Evolutionary conservation across 2,113 vertebrate species (phyloP), one percentile per base, ranked within the genome.

Genomic region (Corydoras sp.): DNA sequence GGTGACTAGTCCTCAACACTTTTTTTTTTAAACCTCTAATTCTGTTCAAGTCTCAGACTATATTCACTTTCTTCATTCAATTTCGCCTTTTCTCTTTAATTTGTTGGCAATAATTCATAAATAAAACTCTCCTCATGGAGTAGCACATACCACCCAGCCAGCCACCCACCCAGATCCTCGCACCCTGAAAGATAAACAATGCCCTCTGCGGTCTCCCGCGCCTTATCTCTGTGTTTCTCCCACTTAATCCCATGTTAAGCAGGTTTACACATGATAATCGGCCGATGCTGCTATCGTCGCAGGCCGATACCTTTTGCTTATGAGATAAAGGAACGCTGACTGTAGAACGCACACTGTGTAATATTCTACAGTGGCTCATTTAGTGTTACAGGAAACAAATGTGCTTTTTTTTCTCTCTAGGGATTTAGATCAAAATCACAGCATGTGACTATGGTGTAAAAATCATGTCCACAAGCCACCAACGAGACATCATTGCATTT

Each of bases 51-150:
- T 75, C 58, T 78, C 73, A 72, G 32, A 48, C 73, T 72, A 24
- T 24, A 24, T 24, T 65, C 49, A 56, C 75, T 72, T 75, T 68
- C 59, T 13, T 54, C 30, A 58, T 53, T 18, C 62, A 62, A 68
- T 68, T 65, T 75, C 72, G 69, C 77, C 60, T 68, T 65, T 58
- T 64, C 59, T 61, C 60, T 78, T 72, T 69, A 78, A 78, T 78
- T 78, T 78, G 69, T 54, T 69, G 65, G 69, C 73, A 72, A 71
- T 68, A 55, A 73, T 78, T 78, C 60, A 75, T 78, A 75, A 78
- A 75, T 75, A 78, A 75, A 69, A 62, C 69, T 30, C 64, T 60
- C 58, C 65, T 58, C 59, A 48, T 29, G 5, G 69, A 76, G 59
- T 49, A 61, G 43, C 32, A 68, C 51, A 50, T 24, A 24, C 18